These are phyloP conservation scores for Bubo bubo DNA, from an alignment of 2,113 vertebrate species.

Conservation along the genomic window DNA sequence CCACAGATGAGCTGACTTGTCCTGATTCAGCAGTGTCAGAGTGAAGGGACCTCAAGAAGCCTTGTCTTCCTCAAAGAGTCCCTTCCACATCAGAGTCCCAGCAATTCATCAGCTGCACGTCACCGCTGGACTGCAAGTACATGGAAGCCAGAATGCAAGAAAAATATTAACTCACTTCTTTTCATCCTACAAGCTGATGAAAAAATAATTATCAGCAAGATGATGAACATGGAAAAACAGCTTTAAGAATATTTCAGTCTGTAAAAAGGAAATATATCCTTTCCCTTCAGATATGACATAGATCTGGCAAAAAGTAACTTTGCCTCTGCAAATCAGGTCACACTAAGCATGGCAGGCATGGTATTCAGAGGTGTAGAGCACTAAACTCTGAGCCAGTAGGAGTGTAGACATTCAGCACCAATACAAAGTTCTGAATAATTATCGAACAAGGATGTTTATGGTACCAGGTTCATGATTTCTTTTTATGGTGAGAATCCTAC, in stretches of 20 bases:
- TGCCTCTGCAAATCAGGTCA: neutral
- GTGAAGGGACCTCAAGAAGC: neutral
- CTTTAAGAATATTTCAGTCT: neutral
- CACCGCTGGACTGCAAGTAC: neutral
- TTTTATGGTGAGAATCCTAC: neutral
- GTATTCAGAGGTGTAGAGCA: neutral
- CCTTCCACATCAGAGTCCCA: neutral
- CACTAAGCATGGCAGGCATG: neutral
- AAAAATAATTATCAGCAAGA: neutral
- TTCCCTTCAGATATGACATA: neutral
- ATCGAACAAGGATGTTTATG: neutral
- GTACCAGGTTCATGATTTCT: accelerated
- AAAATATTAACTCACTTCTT: neutral
- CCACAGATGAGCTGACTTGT: accelerated
- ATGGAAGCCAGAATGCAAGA: neutral
- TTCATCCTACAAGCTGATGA: neutral
- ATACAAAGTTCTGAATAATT: neutral
- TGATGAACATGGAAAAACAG: neutral
- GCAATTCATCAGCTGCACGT: neutral
- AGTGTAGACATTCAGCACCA: neutral
- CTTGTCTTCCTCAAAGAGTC: neutral
- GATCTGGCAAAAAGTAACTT: neutral
- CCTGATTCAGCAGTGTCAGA: neutral
- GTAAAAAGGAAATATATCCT: neutral
- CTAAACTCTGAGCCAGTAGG: neutral